Conservation (phyloP, 2,113 vertebrate species). For the Halcyon senegalensis region DNA sequence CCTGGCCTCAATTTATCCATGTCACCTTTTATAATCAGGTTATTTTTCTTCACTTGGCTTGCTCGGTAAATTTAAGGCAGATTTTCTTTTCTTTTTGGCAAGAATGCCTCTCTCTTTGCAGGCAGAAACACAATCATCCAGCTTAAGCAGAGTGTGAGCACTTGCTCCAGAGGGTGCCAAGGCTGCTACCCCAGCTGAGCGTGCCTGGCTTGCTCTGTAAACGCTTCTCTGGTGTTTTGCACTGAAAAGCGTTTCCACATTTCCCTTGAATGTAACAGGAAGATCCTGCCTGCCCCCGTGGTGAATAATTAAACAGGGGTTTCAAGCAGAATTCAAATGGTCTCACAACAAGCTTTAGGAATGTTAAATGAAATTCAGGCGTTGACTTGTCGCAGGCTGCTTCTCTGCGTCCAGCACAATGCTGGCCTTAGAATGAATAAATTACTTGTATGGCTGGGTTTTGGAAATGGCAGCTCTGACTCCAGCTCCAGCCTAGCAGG, state of each 20-base stretch:
- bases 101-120: background rate
- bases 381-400: background rate
- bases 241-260: background rate
- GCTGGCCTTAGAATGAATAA: background rate
- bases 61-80: background rate
- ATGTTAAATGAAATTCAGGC: background rate
- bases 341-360: background rate
- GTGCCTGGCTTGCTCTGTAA: background rate
- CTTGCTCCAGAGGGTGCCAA: background rate
- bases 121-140: background rate
- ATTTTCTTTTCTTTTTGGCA: background rate
- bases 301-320: conserved; percentile 13
- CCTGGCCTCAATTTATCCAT: background rate
- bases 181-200: background rate
- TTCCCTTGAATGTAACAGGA: background rate
- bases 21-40: background rate
- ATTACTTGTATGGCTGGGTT: background rate
- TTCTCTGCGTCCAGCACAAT: background rate
- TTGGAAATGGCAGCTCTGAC: background rate
- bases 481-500: background rate
- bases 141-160: background rate
- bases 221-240: background rate
- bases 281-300: background rate
- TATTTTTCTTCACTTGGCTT: background rate
- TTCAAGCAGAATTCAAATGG: conserved; percentile 1